These are phyloP conservation scores for Notechis scutatus DNA, from an alignment of 2,113 vertebrate species.

Conservation along the genomic window DNA sequence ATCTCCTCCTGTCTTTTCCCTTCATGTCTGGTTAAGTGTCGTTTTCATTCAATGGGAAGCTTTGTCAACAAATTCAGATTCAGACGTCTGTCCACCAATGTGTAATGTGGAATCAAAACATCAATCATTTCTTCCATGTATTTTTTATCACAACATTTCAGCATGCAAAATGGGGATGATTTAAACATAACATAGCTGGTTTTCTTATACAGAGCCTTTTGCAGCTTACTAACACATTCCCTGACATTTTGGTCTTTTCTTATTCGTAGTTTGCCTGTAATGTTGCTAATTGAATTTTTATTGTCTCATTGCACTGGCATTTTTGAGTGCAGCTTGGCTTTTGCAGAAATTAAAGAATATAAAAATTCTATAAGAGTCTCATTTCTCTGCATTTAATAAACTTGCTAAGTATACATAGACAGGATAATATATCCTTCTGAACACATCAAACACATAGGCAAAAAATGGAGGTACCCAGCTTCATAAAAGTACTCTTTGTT, in stretches of 20 bases:
- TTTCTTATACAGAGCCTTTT: not conserved
- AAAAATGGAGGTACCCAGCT: not conserved
- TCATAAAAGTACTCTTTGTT: not conserved
- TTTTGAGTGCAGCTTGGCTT: not conserved
- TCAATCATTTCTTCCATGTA: not conserved
- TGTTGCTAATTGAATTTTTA: not conserved
- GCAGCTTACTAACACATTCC: not conserved
- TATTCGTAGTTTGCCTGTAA: not conserved
- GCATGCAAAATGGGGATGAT: not conserved
- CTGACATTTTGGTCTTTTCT: not conserved
- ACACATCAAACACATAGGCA: not conserved
- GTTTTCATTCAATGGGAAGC: constrained; percentile 1
- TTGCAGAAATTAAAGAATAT: not conserved
- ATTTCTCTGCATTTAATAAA: not conserved
- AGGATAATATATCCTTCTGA: not conserved
- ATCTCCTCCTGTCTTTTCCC: not conserved
- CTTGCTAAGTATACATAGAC: not conserved
- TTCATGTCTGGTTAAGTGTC: not conserved
- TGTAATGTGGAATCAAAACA: not conserved
- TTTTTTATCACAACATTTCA: constrained; percentile 10
- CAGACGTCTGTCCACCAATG: fast-evolving
- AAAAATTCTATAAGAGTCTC: not conserved
- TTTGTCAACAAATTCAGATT: not conserved
- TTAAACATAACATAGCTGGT: constrained; percentile 30
- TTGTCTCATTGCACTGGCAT: not conserved